phyloP scores from a whole-genome alignment of 2,797 vertebrate species.

The Tenualosa ilisha region DNA sequence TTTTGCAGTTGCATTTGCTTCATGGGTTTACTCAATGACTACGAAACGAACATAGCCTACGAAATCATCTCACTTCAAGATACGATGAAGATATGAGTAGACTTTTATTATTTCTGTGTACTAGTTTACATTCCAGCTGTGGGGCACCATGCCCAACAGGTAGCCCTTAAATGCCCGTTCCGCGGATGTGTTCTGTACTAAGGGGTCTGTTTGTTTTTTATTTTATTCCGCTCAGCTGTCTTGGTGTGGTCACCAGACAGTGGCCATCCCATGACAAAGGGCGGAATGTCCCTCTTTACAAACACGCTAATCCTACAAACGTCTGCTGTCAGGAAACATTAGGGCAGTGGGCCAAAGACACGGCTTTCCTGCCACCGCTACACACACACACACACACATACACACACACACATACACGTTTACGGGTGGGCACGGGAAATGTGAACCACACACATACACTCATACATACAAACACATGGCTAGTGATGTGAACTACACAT shows the following conservation, averaged over 20 bases:
- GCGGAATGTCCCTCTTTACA: constrained; percentile 76
- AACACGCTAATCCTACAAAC: constrained; percentile 75
- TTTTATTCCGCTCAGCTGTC: constrained; percentile 60
- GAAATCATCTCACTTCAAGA: too few species aligned
- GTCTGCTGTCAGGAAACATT: constrained; percentile 76
- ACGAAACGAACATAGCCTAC: too few species aligned
- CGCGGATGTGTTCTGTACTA: neutral
- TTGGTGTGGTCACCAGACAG: constrained; percentile 70
- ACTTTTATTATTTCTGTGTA: too few species aligned
- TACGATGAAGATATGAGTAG: too few species aligned
- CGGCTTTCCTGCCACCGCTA: constrained; percentile 50
- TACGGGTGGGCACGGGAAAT: neutral
- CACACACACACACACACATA: neutral
- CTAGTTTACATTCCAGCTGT: too few species aligned
- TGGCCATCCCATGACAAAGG: constrained; percentile 65
- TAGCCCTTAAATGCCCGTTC: neutral
- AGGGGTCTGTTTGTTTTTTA: neutral
- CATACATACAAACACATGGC: neutral
- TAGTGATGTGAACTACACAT: neutral
- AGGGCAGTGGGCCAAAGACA: constrained; percentile 68
- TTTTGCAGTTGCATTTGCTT: too few species aligned
- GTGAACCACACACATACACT: neutral
- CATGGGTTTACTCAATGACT: too few species aligned
- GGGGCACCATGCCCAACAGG: neutral
- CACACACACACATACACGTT: neutral